phyloP scores from a whole-genome alignment of 2,888 invertebrate species.

The Mayetiola destructor region DNA sequence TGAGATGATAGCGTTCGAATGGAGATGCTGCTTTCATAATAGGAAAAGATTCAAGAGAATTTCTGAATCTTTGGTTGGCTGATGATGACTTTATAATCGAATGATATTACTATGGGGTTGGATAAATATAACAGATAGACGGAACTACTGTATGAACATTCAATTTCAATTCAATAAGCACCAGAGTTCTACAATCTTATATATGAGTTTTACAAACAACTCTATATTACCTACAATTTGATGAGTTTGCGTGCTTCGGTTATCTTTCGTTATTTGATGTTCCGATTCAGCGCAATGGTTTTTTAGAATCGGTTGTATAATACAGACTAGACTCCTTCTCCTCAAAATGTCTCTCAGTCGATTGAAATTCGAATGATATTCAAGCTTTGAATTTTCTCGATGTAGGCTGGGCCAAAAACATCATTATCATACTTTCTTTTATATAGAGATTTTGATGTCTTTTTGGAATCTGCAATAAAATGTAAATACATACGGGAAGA shows the following conservation, averaged over 20 bases:
- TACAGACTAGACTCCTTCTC: neutral
- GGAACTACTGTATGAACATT: too few relatives aligned
- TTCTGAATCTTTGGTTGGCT: constrained; percentile 7
- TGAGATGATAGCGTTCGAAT: neutral
- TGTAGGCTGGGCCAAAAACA: constrained; percentile 7
- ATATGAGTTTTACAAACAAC: neutral
- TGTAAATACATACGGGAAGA: too few relatives aligned
- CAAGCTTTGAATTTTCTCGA: too few relatives aligned
- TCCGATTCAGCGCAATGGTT: constrained; percentile 5
- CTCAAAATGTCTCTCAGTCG: neutral
- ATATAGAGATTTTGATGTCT: too few relatives aligned
- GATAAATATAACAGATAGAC: neutral
- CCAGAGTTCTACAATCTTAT: neutral
- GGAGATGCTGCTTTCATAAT: neutral
- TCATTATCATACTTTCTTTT: neutral
- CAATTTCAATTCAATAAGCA: too few relatives aligned
- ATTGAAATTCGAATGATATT: neutral
- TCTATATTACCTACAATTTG: constrained; percentile 2
- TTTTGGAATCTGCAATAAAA: too few relatives aligned
- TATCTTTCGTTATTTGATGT: neutral
- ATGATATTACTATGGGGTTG: constrained; percentile 11
- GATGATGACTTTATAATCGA: neutral
- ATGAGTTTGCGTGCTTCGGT: constrained; percentile 1
- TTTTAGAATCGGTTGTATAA: neutral
- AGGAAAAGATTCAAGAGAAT: neutral